phyloP scores from a whole-genome alignment of 2,888 invertebrate genomes.

The Pyralis farinalis region DNA sequence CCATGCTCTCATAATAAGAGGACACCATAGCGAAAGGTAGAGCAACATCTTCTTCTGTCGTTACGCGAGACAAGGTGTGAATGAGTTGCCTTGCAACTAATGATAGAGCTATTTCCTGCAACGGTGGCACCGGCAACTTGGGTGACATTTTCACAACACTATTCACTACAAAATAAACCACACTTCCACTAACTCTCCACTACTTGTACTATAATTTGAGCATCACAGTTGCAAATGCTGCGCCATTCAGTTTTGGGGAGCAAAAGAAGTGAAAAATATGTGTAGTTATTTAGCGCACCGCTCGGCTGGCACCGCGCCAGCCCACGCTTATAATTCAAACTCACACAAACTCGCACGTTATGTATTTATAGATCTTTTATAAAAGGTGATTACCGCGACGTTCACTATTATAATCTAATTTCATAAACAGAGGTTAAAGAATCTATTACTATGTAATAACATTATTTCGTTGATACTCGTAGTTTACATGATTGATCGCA shows the following conservation, averaged over 20 bases:
- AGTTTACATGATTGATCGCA: too few relatives aligned
- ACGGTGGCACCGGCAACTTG: slow-evolving; percentile 79
- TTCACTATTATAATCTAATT: slow-evolving; percentile 41
- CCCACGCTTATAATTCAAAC: slow-evolving; percentile 69
- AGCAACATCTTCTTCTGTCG: slow-evolving; percentile 80
- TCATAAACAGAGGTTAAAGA: slow-evolving; percentile 9
- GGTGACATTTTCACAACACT: slow-evolving; percentile 81
- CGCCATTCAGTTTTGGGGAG: slow-evolving; percentile 50
- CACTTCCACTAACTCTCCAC: slow-evolving; percentile 42
- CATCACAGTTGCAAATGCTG: slow-evolving; percentile 43
- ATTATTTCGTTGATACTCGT: too few relatives aligned
- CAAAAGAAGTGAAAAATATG: slow-evolving; percentile 65
- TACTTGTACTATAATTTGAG: slow-evolving; percentile 44
- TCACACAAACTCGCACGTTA: slow-evolving; percentile 45
- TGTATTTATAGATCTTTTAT: slow-evolving; percentile 74
- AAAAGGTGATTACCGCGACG: slow-evolving; percentile 64
- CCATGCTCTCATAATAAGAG: slow-evolving; percentile 80
- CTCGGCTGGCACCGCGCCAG: slow-evolving; percentile 59
- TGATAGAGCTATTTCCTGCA: slow-evolving; percentile 82
- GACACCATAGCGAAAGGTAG: slow-evolving; percentile 82
- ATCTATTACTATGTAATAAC: slow-evolving; percentile 9
- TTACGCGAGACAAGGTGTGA: slow-evolving; percentile 82
- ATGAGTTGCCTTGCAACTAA: slow-evolving; percentile 83
- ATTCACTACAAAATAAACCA: slow-evolving; percentile 29
- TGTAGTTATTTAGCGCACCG: slow-evolving; percentile 60